Evolutionary conservation across 2,797 vertebrate genomes (phyloP), one percentile per base, ranked within the genome.

Genomic region (Malacoctenus gilli): DNA sequence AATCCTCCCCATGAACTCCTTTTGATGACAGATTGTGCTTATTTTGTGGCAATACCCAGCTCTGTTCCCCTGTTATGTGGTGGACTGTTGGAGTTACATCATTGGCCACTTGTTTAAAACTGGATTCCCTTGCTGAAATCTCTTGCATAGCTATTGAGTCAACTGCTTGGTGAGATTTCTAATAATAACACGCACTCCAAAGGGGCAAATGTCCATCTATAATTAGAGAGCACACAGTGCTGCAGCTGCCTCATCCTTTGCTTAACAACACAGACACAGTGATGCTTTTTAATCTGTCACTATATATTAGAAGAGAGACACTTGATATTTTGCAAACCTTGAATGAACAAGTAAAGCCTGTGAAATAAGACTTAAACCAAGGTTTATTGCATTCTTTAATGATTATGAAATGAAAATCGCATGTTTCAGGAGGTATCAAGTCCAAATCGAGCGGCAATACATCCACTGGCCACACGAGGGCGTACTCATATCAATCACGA

Each of bases 121-220:
- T 31, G n/a, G 57, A 72, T 63, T 79, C 72, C 59, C 51, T 57
- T 13, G 31, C 51, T 75, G 54, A 80, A 80, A 87, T 84, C 73
- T 39, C 59, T 75, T 47, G 61, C 86, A 90, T 90, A 83, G 69
- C 71, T 85, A 76, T 63, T 76, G 80, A 87, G 87, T 80, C 84
- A 83, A 82, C 56, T 43, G 65, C 35, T 59, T 66, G 64, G 21
- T 80, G 46, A 56, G 62, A 83, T 72, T 32, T 89, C 88, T 90
- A 90, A 88, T 86, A 89, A 91, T 91, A 93, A 69, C 79, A 0
- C 19, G 0, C 19, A 5, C 55, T 77, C 77, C 75, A 59, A 75
- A 80, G 77, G 73, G 71, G 68, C 70, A 85, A 88, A 88, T 67
- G 77, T 79, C 68, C 63, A 68, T 75, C 89, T 90, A 90, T 86